Percentiles rank a stretch among this genome's conserved stretches.
These are phyloP conservation scores for Volucella inanis DNA, from an alignment of 2,888 invertebrate species.

Conservation along the genomic window DNA sequence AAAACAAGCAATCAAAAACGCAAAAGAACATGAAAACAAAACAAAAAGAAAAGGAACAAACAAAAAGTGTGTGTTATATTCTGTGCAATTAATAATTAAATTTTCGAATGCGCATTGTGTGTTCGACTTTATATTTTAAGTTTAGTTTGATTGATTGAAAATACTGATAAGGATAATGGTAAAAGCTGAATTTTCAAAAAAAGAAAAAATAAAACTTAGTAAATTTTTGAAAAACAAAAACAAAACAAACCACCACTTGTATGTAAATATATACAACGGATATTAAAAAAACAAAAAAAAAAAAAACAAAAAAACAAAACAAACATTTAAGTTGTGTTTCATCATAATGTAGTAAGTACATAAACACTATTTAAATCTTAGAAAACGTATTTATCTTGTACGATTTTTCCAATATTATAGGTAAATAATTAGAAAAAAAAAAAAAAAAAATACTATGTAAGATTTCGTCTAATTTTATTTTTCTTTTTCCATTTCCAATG, in stretches of 20 bases:
- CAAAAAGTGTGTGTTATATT: conserved; percentile 50
- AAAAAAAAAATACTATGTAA: not conserved
- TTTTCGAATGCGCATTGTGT: conserved; percentile 62
- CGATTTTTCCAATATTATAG: conserved; percentile 44
- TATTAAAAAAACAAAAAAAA: conserved; percentile 11
- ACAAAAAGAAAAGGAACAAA: conserved; percentile 15
- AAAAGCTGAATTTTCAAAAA: conserved; percentile 50
- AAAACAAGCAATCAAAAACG: conserved; percentile 4
- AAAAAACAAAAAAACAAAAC: conserved; percentile 13
- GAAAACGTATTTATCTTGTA: conserved; percentile 41
- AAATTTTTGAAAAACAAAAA: conserved; percentile 49
- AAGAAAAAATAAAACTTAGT: conserved; percentile 26
- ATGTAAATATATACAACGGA: conserved; percentile 47
- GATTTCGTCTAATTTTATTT: not conserved
- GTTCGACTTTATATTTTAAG: conserved; percentile 64
- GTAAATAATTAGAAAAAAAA: conserved; percentile 3
- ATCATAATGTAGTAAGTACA: conserved; percentile 29
- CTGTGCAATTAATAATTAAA: conserved; percentile 72
- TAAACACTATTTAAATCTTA: conserved; percentile 1
- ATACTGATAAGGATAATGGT: conserved; percentile 27
- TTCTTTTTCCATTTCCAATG: conserved; percentile 21
- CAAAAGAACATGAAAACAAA: not conserved
- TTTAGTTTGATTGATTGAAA: conserved; percentile 63
- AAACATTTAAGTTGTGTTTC: conserved; percentile 40
- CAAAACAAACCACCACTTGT: conserved; percentile 43